Conservation (phyloP, 1,140 invertebrate genomes). For the Drosophila rhopaloa region DNA sequence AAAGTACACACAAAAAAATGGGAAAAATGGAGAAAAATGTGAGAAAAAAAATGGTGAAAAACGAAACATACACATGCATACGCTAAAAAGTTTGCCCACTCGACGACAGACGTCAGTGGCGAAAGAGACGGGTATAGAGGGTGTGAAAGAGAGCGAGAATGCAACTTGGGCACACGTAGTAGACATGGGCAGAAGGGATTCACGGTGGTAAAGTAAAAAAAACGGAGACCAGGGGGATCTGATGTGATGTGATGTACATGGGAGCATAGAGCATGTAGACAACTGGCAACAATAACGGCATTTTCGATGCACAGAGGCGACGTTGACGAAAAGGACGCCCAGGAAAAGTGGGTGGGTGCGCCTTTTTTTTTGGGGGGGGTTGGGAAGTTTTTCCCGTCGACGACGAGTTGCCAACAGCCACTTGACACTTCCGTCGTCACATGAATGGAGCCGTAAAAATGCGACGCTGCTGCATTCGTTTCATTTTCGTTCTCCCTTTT, state of each 20-base stretch:
- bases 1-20: slow-evolving; percentile 41
- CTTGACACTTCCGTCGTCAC: slow-evolving; percentile 82
- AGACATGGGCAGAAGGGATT: slow-evolving; percentile 10
- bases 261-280: slow-evolving; percentile 68
- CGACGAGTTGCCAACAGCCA: slow-evolving; percentile 82
- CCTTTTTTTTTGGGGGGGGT: background rate
- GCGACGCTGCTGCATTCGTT: slow-evolving; percentile 73
- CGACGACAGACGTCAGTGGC: slow-evolving; percentile 62
- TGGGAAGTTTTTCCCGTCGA: slow-evolving; percentile 64
- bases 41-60: slow-evolving; percentile 31
- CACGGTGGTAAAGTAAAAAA: background rate
- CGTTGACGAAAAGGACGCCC: slow-evolving; percentile 78
- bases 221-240: slow-evolving; percentile 1
- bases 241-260: slow-evolving; percentile 38
- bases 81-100: slow-evolving; percentile 74
- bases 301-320: slow-evolving; percentile 69
- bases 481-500: slow-evolving; percentile 34
- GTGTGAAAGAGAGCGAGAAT: slow-evolving; percentile 28
- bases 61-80: slow-evolving; percentile 23
- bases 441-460: slow-evolving; percentile 83
- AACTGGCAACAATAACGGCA: slow-evolving; percentile 81
- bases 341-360: slow-evolving; percentile 21
- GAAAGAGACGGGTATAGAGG: slow-evolving; percentile 6
- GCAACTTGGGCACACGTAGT: slow-evolving; percentile 35
- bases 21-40: slow-evolving; percentile 23